Base-by-base conservation (phyloP, 2,797 vertebrate species). In the Anolis apletophallus region DNA sequence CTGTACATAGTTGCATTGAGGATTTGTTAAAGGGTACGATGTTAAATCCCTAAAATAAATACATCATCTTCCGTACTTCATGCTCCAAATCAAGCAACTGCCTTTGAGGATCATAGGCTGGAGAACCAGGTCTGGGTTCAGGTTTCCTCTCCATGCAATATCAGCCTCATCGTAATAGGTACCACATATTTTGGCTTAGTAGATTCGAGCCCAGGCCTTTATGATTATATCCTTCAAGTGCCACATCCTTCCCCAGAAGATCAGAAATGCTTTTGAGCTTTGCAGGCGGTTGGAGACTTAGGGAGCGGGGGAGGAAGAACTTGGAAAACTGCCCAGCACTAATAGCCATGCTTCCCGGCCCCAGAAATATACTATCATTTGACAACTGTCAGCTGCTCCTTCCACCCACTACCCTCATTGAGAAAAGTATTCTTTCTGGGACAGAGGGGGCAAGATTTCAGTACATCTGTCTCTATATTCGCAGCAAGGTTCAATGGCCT, bases 241-340 rank as follows among this genome's bases (percentile, higher is more conserved):
- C 34, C 32, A 61, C 57, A 64, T 80, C 78, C 78, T 80, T 40
- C 50, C 14, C 29, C 2, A 23, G 54, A 57, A 77, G 75, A 77
- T 77, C 32, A 54, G 75, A 54, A 77, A 55, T 55, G 75, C 59
- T 80, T 61, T 80, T 32, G 40, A 81, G 61, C 50, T 71, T n/a
- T 23, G 64, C 29, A 21, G 50, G 17, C 26, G 50, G 19, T 81
- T 52, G 59, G 32, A 84, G 40, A 29, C 14, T 34, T 32, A 46
- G 46, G 46, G 46, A 6, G 46, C 46, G 32, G 32, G 14, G 17
- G 34, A 68, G 36, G 21, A 34, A 68, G 57, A 64, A 46, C 78
- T 80, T 80, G 78, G 78, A 80, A 80, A 40, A 29, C 23, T 80
- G 78, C 57, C 78, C 36, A 46, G 57, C 32, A 16, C 55, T 80